These are phyloP conservation scores for Cathartes aura DNA, from an alignment of 2,113 vertebrate genomes.

Conservation along the genomic window DNA sequence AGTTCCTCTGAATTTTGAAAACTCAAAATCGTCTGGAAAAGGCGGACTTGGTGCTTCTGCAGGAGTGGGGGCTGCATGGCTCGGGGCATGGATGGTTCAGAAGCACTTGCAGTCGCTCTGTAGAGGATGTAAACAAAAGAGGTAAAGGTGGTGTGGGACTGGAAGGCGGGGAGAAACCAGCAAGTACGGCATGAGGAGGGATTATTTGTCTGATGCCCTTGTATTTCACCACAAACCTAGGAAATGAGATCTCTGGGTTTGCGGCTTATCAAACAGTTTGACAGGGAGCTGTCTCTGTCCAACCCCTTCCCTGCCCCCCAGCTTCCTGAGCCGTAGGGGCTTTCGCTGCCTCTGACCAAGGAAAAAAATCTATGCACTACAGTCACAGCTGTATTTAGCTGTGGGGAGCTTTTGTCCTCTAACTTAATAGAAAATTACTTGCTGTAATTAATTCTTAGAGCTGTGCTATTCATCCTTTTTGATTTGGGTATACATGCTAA, in stretches of 20 bases:
- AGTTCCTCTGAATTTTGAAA: not conserved
- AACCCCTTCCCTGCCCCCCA: not conserved
- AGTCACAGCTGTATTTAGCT: not conserved
- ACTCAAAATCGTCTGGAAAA: accelerated
- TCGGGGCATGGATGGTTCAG: not conserved
- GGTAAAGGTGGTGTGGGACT: not conserved
- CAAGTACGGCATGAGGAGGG: not conserved
- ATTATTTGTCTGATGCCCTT: accelerated
- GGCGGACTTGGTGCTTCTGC: not conserved
- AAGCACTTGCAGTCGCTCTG: not conserved
- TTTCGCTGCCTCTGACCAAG: not conserved
- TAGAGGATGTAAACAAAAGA: not conserved
- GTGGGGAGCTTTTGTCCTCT: not conserved
- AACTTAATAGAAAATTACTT: not conserved
- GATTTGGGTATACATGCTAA: not conserved
- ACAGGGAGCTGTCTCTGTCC: not conserved
- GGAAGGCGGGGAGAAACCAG: not conserved
- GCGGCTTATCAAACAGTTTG: not conserved
- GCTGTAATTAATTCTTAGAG: not conserved
- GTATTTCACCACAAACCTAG: accelerated
- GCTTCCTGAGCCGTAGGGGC: not conserved
- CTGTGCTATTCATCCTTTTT: not conserved
- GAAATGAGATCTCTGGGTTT: not conserved
- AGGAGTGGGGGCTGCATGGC: not conserved
- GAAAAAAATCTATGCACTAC: not conserved